Conservation (phyloP, 2,797 vertebrate species). For the Phyllotis vaccarum region DNA sequence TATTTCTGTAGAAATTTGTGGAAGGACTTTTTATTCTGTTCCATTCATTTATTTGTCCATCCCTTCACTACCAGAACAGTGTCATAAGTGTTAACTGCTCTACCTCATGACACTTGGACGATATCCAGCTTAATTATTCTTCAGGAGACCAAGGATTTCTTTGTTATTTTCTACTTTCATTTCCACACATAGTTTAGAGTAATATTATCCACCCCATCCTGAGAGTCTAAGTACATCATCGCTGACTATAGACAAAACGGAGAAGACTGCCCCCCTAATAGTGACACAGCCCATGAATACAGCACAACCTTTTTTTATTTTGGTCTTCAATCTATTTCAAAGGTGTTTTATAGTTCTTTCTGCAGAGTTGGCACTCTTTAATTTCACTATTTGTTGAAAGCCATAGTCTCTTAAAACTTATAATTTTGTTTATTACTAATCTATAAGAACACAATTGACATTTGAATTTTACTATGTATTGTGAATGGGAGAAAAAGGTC, state of each 20-base stretch:
- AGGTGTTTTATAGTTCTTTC: slow-evolving; percentile 6
- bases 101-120: neutral
- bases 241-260: neutral
- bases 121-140: neutral
- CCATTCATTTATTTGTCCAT: neutral
- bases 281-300: neutral
- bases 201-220: neutral
- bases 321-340: slow-evolving; percentile 12
- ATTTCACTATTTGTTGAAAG: neutral
- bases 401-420: slow-evolving; percentile 8
- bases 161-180: neutral
- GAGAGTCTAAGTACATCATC: neutral
- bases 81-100: neutral
- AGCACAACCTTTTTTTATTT: neutral
- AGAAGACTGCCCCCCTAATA: neutral
- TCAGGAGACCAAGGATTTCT: slow-evolving; percentile 13
- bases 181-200: slow-evolving; percentile 23
- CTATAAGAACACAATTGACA: neutral
- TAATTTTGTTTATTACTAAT: slow-evolving; percentile 12
- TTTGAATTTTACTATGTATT: neutral
- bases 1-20: neutral
- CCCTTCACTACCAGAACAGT: neutral
- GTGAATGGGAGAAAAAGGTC: neutral
- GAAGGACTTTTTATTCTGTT: neutral
- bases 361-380: neutral